A percentile compares a stretch with the other conserved stretches of the same genome.
These are phyloP conservation scores for Zosterops lateralis DNA, from an alignment of 2,113 vertebrate species.

Conservation along the genomic window DNA sequence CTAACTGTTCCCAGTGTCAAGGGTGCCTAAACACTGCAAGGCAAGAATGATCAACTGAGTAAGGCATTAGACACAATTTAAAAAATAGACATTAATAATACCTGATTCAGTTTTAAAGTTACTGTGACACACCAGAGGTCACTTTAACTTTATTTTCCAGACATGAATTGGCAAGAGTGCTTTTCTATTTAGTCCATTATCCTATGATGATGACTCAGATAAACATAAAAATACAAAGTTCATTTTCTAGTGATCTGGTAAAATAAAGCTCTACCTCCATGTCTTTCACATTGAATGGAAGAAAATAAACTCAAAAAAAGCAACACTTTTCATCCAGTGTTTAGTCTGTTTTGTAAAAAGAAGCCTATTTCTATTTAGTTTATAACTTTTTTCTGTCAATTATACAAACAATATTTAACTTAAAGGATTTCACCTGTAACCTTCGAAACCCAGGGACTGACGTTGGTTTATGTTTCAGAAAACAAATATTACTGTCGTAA, in stretches of 20 bases:
- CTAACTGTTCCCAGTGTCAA: not conserved
- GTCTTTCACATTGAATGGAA: not conserved
- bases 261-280: not conserved
- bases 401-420: not conserved
- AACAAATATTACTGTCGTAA: not conserved
- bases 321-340: not conserved
- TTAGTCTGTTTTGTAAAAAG: not conserved
- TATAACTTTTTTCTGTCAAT: not conserved
- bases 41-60: not conserved
- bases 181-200: not conserved
- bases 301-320: not conserved
- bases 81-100: not conserved
- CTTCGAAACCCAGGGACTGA: not conserved
- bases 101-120: not conserved
- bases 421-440: not conserved
- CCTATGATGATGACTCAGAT: accelerated
- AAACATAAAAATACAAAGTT: not conserved
- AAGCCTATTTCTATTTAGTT: not conserved
- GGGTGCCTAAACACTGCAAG: not conserved
- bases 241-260: not conserved
- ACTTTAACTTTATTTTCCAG: not conserved
- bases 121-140: not conserved
- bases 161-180: not conserved
- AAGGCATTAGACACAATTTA: not conserved
- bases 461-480: not conserved